A percentile compares a stretch with the other conserved stretches of the same genome.
These are phyloP conservation scores for Galeopsomyia nigrocyanea DNA, from an alignment of 2,888 invertebrate genomes.

Conservation along the genomic window DNA sequence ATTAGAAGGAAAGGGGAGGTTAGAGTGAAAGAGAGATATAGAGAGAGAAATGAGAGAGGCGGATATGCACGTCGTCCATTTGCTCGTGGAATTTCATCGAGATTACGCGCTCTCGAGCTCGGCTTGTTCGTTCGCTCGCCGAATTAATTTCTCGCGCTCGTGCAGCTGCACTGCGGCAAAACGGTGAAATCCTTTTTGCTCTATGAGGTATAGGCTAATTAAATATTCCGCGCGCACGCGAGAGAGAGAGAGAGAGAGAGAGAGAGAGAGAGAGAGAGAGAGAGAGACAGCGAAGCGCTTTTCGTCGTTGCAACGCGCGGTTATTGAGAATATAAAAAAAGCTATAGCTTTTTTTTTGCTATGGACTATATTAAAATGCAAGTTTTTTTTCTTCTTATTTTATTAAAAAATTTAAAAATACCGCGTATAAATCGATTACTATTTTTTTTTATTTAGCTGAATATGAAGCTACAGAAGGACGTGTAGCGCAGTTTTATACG, in stretches of 20 bases:
- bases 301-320: background rate
- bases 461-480: background rate
- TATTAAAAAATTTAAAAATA: too few species aligned
- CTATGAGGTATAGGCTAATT: conserved; percentile 16
- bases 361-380: too few species aligned
- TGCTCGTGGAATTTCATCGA: conserved; percentile 41
- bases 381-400: too few species aligned
- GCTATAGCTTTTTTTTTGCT: too few species aligned
- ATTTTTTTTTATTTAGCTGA: too few species aligned
- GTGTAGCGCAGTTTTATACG: conserved; percentile 13
- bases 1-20: too few species aligned
- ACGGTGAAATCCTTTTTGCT: conserved; percentile 6
- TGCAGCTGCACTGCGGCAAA: too few species aligned
- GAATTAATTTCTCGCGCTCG: conserved; percentile 45
- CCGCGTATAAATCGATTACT: too few species aligned
- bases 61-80: conserved; percentile 45
- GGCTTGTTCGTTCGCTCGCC: conserved; percentile 6
- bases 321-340: too few species aligned
- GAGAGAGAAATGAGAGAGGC: conserved; percentile 31
- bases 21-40: conserved; percentile 1
- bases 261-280: too few species aligned
- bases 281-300: background rate
- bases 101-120: conserved; percentile 45
- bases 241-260: too few species aligned
- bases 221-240: conserved; percentile 29